Base-by-base conservation (phyloP, 2,797 vertebrate species). In the Danio kyathit region DNA sequence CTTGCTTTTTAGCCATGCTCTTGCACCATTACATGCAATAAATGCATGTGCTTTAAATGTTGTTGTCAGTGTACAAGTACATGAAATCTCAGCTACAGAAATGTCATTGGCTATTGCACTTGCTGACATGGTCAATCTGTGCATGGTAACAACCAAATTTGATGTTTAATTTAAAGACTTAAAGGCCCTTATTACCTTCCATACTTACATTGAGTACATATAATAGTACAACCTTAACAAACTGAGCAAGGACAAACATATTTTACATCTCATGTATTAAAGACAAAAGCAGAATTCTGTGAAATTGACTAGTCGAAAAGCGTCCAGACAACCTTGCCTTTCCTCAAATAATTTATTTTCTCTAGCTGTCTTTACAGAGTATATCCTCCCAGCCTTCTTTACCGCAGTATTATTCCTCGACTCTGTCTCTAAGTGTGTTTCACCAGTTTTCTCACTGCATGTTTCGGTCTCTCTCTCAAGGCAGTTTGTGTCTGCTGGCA, bases 231-330 rank as follows among this genome's bases (percentile, higher is more conserved):
- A 70, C 11, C 41, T 29, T 66, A 7, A 63, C 40, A 59, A 76
- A 46, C 69, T 29, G 14, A 59, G 70, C 74, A 59, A 77, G 81
- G 69, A 74, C 73, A 69, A 21, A 76, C 73, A 75, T 85, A 84
- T 83, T 85, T 85, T 84, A 41, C 57, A 75, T 78, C 16, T 54
- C 13, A 65, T 84, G 48, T 74, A 44, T 38, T 9, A 59, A 76
- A 77, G 70, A 67, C 66, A 75, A 67, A 79, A 71, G 72, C 72
- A 21, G 12, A 61, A 57, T 17, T 40, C n/a, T 44, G 49, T 56
- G 14, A 76, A 54, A 19, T 66, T 65, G 41, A 48, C 41, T 64
- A 48, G 64, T 11, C 46, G 16, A 7, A 59, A 10, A 65, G 10
- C 41, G 38, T 21, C 40, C 5, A 17, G 16, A 59, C 44, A 60